A percentile compares a stretch with the other conserved stretches of the same genome.
phyloP scores from a whole-genome alignment of 2,888 invertebrate genomes.

The Callyntrura sp. region DNA sequence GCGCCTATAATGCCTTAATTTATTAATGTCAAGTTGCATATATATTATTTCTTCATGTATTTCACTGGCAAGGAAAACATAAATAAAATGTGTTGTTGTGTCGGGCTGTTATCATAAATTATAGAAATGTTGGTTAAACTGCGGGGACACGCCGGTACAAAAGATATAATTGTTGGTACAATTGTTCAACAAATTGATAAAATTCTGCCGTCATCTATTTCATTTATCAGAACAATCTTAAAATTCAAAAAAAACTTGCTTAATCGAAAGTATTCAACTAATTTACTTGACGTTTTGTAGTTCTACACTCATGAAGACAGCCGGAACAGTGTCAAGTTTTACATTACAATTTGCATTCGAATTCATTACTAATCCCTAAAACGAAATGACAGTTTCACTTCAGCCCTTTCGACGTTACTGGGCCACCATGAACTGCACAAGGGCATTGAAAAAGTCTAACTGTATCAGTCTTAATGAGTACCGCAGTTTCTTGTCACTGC shows the following conservation, averaged over 20 bases:
- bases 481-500: background rate
- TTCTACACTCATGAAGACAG: background rate
- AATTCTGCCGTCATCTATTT: constrained; percentile 1
- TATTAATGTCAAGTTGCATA: too few relatives aligned
- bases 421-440: constrained; percentile 55
- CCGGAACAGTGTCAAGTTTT: constrained; percentile 30
- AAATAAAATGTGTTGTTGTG: too few relatives aligned
- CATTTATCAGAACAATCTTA: background rate
- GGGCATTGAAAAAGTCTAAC: constrained; percentile 9
- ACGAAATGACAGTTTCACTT: constrained; percentile 31
- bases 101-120: too few relatives aligned
- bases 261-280: constrained; percentile 28
- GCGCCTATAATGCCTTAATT: too few relatives aligned
- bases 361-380: background rate
- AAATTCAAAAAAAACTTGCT: constrained; percentile 17
- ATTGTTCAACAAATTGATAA: constrained; percentile 34
- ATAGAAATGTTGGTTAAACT: constrained; percentile 13
- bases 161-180: background rate
- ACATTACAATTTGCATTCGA: background rate
- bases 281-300: background rate
- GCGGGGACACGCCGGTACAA: background rate
- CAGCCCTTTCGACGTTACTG: constrained; percentile 34
- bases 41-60: background rate
- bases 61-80: too few relatives aligned
- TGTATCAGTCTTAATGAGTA: constrained; percentile 16